These are phyloP conservation scores for Coecobrya sp. DNA, from an alignment of 2,888 invertebrate species.

Conservation along the genomic window DNA sequence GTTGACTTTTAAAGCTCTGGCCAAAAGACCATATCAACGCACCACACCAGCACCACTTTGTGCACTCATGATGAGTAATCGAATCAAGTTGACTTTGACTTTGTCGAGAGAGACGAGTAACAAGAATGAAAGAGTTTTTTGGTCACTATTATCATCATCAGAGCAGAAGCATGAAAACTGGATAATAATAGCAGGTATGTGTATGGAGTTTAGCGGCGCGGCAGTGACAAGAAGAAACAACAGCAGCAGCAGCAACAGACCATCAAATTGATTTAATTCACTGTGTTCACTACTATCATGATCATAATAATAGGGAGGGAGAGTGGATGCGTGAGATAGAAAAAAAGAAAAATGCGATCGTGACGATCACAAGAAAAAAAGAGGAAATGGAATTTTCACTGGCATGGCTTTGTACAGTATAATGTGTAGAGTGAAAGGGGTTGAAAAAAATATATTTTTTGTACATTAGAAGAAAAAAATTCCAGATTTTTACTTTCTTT, in stretches of 20 bases:
- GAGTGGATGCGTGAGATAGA: slow-evolving; percentile 2
- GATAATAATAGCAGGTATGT: background rate
- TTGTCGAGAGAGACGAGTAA: background rate
- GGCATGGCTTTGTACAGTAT: too few relatives aligned
- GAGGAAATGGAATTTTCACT: slow-evolving; percentile 64
- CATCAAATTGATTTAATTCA: slow-evolving; percentile 75
- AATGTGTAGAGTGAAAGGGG: background rate
- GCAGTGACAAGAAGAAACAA: slow-evolving; percentile 11
- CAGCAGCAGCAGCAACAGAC: slow-evolving; percentile 10
- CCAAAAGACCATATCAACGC: background rate
- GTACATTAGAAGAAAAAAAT: background rate
- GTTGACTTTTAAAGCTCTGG: slow-evolving; percentile 13
- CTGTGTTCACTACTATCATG: slow-evolving; percentile 3
- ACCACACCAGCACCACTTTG: background rate
- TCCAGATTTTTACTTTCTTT: background rate
- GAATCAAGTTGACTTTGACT: slow-evolving; percentile 23
- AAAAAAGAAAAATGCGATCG: background rate
- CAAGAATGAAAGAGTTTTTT: slow-evolving; percentile 40
- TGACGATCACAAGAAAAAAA: slow-evolving; percentile 10
- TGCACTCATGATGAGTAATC: background rate
- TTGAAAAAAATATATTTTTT: background rate
- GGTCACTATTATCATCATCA: slow-evolving; percentile 31
- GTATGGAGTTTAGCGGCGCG: too few relatives aligned
- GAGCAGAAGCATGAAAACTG: background rate
- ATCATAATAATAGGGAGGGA: background rate